phyloP scores from a whole-genome alignment of 1,140 invertebrate genomes.

The Platorchestia sp. region DNA sequence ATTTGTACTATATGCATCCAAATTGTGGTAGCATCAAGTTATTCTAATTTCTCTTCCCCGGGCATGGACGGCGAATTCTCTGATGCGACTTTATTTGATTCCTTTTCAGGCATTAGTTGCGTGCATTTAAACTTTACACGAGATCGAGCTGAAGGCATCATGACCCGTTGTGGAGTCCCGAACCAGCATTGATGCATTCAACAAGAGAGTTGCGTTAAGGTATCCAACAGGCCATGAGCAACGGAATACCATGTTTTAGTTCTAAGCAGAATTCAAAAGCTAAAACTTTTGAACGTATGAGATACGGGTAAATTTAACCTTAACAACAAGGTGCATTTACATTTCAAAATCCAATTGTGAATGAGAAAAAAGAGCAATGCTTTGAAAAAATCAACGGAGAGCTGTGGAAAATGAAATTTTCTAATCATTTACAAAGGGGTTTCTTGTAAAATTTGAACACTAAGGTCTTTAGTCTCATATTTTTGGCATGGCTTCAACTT shows the following conservation, averaged over 20 bases:
- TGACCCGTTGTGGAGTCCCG: background rate
- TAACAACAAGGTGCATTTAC: no score
- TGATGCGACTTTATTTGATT: background rate
- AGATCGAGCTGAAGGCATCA: background rate
- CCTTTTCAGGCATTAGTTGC: no score
- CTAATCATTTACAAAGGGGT: no score
- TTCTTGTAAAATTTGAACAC: no score
- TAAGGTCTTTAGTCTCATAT: no score
- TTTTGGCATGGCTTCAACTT: no score
- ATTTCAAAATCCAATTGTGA: no score
- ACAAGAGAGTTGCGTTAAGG: background rate
- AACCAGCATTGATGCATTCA: no score
- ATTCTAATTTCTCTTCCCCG: background rate
- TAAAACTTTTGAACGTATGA: background rate
- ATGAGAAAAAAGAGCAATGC: no score
- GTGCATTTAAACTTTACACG: background rate
- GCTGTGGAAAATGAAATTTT: no score
- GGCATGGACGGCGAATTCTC: background rate
- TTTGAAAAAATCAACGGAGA: no score
- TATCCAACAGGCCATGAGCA: background rate
- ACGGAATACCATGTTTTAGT: background rate
- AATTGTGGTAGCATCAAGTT: background rate
- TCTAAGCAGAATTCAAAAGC: background rate
- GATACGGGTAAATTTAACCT: background rate
- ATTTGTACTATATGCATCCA: background rate